Evolutionary conservation across 2,888 invertebrate genomes (phyloP), one percentile per base, ranked within the genome.

Genomic region (Coelopa pilipes): DNA sequence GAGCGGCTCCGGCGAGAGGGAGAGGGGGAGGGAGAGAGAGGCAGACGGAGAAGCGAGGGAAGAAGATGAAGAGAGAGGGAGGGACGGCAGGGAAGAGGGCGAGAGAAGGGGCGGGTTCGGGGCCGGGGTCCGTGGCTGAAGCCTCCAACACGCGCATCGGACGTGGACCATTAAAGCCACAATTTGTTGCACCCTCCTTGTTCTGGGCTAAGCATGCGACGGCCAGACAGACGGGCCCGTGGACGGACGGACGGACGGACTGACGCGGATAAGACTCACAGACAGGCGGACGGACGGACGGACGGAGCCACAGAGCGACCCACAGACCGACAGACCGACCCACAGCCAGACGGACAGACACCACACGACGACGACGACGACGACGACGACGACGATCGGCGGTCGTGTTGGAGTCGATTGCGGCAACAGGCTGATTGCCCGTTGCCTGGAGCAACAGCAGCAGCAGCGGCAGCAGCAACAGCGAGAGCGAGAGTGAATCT

Each of bases 121-220:
- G 34, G 2, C 34, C 7, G 34, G 34, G 34, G 34, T 34, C 34
- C 34, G 34, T 34, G 34, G 34, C 34, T 34, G 34, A 34, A 34
- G 34, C 2, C 34, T 21, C 47, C 47, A 70, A 70, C 59, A 66
- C 69, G 69, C 70, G 63, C 62, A 62, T 63, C 34, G 47, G 47
- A 70, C 60, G 49, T 60, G 60, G 21, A 50, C 70, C 49, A 53
- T 49, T 59, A 49, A 10, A 60, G 47, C 49, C 46, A 70, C 70
- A 63, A 70, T 63, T 70, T 63, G 63, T 63, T 70, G 70, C 70
- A 70, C 70, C 62, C 70, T 70, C 70, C 70, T 70, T 70, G 70
- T 70, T 70, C 62, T 70, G 46, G 69, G 19, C 72, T 66, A 72
- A 72, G 47, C 65, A 72, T 34, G 57, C 57, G 72, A 65, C 34